A percentile compares a stretch with the other conserved stretches of the same genome.
Evolutionary conservation across 2,888 invertebrate species (phyloP).

Genomic region (Trachelus stipa): DNA sequence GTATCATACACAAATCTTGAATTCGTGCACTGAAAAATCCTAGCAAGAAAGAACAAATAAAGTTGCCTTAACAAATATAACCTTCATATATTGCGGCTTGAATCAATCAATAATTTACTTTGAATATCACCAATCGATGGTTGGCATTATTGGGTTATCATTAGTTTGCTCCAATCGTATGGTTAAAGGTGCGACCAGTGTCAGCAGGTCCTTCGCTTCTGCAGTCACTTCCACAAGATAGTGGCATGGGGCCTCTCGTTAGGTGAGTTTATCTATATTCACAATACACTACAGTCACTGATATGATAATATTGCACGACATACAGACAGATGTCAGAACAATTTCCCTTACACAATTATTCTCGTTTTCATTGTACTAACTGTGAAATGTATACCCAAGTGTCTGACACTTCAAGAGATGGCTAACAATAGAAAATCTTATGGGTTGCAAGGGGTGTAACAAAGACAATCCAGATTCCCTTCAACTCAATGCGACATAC

Average conservation of each 20-base stretch:
- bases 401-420: background rate
- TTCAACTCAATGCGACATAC: background rate
- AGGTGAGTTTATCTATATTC: constrained; percentile 65
- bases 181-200: constrained; percentile 70
- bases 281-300: background rate
- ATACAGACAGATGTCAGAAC: background rate
- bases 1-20: background rate
- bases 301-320: background rate
- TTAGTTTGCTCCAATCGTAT: background rate
- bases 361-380: background rate
- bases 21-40: background rate
- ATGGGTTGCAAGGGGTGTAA: background rate
- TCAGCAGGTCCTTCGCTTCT: constrained; percentile 71
- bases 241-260: constrained; percentile 70
- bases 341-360: background rate
- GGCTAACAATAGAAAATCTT: background rate
- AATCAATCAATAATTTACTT: background rate
- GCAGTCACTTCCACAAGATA: constrained; percentile 69
- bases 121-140: background rate
- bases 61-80: background rate
- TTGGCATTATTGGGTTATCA: background rate
- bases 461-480: background rate
- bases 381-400: background rate
- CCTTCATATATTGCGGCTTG: background rate
- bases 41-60: background rate